These are phyloP conservation scores for Raja brachyura DNA, from an alignment of 2,113 vertebrate species.

Conservation along the genomic window DNA sequence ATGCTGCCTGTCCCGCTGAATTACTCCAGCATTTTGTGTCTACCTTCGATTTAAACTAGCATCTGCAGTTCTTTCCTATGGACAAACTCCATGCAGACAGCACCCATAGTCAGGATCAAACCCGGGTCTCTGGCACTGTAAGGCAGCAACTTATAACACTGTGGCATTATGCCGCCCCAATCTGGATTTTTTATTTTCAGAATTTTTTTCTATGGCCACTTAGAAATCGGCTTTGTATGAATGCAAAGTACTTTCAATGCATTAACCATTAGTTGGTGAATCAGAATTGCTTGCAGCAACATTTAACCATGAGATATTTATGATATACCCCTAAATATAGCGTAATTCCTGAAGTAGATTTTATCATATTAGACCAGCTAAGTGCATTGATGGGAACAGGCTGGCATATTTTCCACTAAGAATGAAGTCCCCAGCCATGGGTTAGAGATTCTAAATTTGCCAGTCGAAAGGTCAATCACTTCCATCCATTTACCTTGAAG, in stretches of 20 bases:
- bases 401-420: neutral
- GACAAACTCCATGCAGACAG: too few relatives aligned
- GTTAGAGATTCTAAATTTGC: constrained; percentile 1
- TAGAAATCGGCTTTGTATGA: neutral
- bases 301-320: neutral
- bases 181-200: too few relatives aligned
- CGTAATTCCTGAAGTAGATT: neutral
- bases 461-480: neutral
- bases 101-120: too few relatives aligned
- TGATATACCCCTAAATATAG: neutral
- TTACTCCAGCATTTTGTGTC: too few relatives aligned
- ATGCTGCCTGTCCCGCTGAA: too few relatives aligned
- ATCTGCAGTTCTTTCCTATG: too few relatives aligned
- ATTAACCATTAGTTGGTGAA: neutral
- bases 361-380: neutral
- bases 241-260: neutral
- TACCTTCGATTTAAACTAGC: too few relatives aligned
- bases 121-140: too few relatives aligned
- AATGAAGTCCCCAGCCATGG: neutral
- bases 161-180: too few relatives aligned
- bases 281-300: neutral
- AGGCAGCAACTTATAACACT: too few relatives aligned
- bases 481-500: neutral
- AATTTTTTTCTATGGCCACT: neutral
- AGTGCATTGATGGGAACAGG: neutral